These are phyloP conservation scores for Naso thynnoides DNA, from an alignment of 2,797 vertebrate species.

Conservation along the genomic window DNA sequence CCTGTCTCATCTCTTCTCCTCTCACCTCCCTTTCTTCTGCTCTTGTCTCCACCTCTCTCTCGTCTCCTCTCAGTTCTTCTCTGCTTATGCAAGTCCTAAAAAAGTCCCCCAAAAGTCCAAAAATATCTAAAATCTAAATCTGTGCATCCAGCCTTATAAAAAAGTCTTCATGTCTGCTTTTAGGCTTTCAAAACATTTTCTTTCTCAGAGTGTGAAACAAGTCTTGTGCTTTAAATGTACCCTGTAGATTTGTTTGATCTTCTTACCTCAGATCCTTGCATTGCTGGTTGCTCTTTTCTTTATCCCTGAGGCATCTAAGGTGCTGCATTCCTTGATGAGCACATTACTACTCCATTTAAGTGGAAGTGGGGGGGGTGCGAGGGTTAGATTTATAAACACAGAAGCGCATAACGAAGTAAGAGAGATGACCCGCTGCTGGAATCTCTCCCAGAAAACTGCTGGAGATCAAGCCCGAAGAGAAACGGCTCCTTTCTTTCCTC, in stretches of 20 bases:
- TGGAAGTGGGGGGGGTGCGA: background rate
- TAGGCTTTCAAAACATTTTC: background rate
- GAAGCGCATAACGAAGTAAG: slow-evolving; percentile 27
- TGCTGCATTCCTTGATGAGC: slow-evolving; percentile 34
- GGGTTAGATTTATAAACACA: slow-evolving; percentile 49
- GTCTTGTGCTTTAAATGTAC: background rate
- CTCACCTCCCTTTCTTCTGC: background rate
- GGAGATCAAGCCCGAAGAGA: slow-evolving; percentile 20
- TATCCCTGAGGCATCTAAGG: slow-evolving; percentile 29
- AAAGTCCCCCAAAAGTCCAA: background rate
- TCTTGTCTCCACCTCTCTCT: background rate
- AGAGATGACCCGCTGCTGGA: slow-evolving; percentile 43
- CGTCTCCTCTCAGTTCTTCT: background rate
- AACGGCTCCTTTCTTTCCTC: slow-evolving; percentile 20
- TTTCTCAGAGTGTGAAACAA: background rate
- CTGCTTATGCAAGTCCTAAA: background rate
- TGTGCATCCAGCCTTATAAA: background rate
- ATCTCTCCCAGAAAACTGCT: slow-evolving; percentile 40
- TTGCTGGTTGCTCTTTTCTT: slow-evolving; percentile 5
- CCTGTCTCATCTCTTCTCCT: background rate
- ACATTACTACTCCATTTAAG: slow-evolving; percentile 67
- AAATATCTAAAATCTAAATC: slow-evolving; percentile 10
- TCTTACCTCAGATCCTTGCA: slow-evolving; percentile 5
- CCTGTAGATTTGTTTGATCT: background rate
- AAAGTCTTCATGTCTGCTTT: background rate